Base-by-base conservation (phyloP, 2,888 invertebrate species). In the Drosophila greeni region DNA sequence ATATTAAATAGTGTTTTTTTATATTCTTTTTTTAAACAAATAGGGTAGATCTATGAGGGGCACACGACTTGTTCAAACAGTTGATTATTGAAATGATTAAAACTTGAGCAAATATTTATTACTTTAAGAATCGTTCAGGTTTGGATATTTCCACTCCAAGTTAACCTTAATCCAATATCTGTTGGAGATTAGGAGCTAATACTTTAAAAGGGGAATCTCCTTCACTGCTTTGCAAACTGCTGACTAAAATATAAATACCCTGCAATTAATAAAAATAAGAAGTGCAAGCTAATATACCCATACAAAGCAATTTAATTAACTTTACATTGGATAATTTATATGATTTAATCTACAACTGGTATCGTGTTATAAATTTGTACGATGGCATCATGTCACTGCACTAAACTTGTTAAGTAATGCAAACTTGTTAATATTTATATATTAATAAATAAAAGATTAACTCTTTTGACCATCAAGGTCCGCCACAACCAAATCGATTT, bases 391-490 rank as follows among this genome's bases (percentile, higher is more conserved):
- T 16, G 12, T 12, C 16, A 29, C 5, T 5, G 45, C 29, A 14
- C 5, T 29, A 12, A 29, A 5, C 29, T 47, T 9, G 31, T 18
- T 9, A 20, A 47, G 18, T 31, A 20, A 47, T 47, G 45, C 45
- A 14, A 14, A 14, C 45, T 14, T 8, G 45, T 45, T 45, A 26
- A 34, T 49, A 20, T 24, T 8, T 24, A 34, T 24, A 34, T 16
- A 23, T 36, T 20, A n/a, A 48, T 48, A 31, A 29, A 47, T n/a
- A 33, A 39, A 48, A 60, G 47, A 60, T 60, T 29, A 49, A 34
- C 51, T 51, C 40, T 51, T 62, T 62, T 52, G 40, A 62, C 49
- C 61, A 61, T 26, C 47, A 59, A 59, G 59, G 51, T 59, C 24
- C 49, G 29, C 29, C n/a, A 31, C 36, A 26, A 4, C 26, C 43